Percentiles rank a stretch among this genome's conserved stretches.
Conservation (phyloP, 2,113 vertebrate species). For the Lipophrys pholis region DNA sequence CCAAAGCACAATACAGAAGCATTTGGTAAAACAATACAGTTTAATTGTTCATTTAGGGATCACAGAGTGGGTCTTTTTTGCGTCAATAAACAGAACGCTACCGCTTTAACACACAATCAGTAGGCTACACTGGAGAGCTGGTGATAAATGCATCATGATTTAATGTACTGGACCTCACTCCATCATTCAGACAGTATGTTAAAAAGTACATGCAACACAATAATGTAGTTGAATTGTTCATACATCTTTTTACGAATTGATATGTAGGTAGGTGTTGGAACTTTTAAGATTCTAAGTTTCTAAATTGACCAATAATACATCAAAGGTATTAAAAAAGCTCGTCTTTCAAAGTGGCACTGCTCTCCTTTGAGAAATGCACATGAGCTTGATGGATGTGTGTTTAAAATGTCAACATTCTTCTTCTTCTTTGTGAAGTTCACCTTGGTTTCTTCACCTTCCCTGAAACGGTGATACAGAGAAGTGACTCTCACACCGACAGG, state of each 20-base stretch:
- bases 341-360: neutral
- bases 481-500: constrained; percentile 4
- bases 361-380: constrained; percentile 12
- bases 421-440: constrained; percentile 10
- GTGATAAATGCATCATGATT: neutral
- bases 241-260: neutral
- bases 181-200: neutral
- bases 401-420: constrained; percentile 17
- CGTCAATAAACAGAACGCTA: too few relatives aligned
- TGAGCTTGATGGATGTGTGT: neutral
- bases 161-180: neutral
- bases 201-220: neutral
- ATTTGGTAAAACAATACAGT: too few relatives aligned
- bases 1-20: too few relatives aligned
- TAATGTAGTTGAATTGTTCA: too few relatives aligned
- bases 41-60: too few relatives aligned
- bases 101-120: neutral
- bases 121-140: neutral
- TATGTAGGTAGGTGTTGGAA: neutral
- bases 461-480: constrained; percentile 13
- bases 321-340: neutral
- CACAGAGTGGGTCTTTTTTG: too few relatives aligned
- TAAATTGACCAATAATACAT: constrained; percentile 7
- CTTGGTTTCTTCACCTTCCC: neutral
- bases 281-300: constrained; percentile 1